Conservation (phyloP, 2,113 vertebrate genomes). For the rabbit (Oryctolagus cuniculus) region mOryCun1.1 NC_091441.1:94499501-94500000, state of each 20-base stretch:
- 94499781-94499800: slow-evolving; percentile 52
- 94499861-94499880: slow-evolving; percentile 75
- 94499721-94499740: background rate
- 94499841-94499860: slow-evolving; percentile 70
- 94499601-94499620: slow-evolving; percentile 3
- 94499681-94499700: background rate
- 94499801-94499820: background rate
- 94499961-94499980: slow-evolving; percentile 67
- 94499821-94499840: background rate
- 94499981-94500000: slow-evolving; percentile 65
- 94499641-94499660: background rate
- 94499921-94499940: slow-evolving; percentile 57
- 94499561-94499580: background rate
- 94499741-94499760: background rate
- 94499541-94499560: background rate
- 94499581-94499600: background rate
- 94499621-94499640: background rate
- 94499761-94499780: background rate
- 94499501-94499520: slow-evolving; percentile 48
- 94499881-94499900: slow-evolving; percentile 80
- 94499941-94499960: slow-evolving; percentile 61
- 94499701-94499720: background rate
- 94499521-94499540: background rate
- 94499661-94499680: background rate
- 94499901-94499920: slow-evolving; percentile 73